Conservation (phyloP, 2,888 invertebrate genomes). For the Tricholauxania praeusta region DNA sequence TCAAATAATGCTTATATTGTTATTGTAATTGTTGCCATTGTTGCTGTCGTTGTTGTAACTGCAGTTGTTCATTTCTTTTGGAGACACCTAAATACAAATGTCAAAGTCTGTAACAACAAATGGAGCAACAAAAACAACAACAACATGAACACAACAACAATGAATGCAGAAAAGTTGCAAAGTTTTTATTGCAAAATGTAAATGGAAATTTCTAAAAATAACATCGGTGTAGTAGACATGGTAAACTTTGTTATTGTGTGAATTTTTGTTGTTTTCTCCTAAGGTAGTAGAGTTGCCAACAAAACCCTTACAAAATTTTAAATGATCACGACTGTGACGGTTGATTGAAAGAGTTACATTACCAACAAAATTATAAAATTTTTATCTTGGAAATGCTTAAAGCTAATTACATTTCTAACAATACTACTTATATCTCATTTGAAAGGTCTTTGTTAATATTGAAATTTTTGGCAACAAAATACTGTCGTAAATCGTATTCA, state of each 20-base stretch:
- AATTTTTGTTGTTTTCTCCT: no score
- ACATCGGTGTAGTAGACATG: no score
- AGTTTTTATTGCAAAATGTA: no score
- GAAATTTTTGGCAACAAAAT: no score
- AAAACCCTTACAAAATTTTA: no score
- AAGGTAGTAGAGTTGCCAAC: no score
- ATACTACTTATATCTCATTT: no score
- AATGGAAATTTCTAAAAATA: no score
- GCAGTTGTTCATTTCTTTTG: neutral
- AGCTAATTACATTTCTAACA: neutral
- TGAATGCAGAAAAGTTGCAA: no score
- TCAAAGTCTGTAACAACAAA: constrained; percentile 4
- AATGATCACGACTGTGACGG: neutral
- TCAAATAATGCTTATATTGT: constrained; percentile 7
- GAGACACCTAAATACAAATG: constrained; percentile 3
- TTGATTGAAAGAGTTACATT: neutral
- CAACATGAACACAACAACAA: neutral
- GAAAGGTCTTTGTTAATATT: no score
- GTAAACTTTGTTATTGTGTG: no score
- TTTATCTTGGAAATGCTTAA: neutral
- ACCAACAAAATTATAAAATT: neutral
- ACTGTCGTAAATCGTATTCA: no score
- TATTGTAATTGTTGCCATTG: neutral
- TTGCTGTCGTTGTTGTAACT: neutral
- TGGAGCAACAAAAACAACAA: neutral